Conservation (phyloP, 2,113 vertebrate genomes). For the Hippocampus abdominalis region DNA sequence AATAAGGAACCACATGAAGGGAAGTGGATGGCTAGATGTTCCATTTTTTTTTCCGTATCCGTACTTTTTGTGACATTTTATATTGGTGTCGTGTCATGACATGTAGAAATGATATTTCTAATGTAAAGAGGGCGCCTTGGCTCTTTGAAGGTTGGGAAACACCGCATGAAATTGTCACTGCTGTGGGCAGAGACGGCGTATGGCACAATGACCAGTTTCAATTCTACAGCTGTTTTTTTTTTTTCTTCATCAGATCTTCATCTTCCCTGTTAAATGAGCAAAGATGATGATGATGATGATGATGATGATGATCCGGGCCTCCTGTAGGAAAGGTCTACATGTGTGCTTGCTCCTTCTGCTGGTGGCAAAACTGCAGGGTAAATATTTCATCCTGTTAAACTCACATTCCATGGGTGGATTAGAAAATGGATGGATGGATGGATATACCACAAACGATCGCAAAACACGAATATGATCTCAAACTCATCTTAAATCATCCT, state of each 20-base stretch:
- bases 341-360: conserved; percentile 60
- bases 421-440: no score
- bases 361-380: conserved; percentile 63
- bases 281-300: conserved; percentile 50
- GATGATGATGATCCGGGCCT: conserved; percentile 55
- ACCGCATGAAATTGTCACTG: no score
- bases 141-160: no score
- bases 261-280: conserved; percentile 29
- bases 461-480: no score
- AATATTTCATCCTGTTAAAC: conserved; percentile 8
- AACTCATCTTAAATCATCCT: no score
- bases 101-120: no score
- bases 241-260: not conserved
- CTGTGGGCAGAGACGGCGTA: not conserved
- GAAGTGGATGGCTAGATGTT: no score
- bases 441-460: no score
- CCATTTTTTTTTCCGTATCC: no score
- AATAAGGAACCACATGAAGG: no score
- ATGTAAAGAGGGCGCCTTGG: no score
- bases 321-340: conserved; percentile 51
- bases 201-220: not conserved
- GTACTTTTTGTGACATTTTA: not conserved
- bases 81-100: not conserved
- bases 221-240: not conserved
- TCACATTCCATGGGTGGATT: no score